Evolutionary conservation across 2,888 invertebrate species (phyloP).

Genomic region (Limenitis camilla): DNA sequence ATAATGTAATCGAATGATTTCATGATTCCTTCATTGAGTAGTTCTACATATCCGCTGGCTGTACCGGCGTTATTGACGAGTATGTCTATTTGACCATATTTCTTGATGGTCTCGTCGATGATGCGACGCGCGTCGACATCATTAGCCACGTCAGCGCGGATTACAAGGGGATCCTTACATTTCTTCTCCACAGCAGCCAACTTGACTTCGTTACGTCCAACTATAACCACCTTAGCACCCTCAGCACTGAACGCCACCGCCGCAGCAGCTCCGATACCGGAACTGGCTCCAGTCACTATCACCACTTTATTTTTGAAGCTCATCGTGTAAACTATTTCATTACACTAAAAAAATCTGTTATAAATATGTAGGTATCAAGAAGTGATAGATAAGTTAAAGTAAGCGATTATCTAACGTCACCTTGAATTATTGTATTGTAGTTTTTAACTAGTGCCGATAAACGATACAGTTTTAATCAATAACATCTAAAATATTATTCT

Average conservation of each 20-base stretch:
- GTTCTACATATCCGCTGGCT: slow-evolving; percentile 3
- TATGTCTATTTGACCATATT: slow-evolving; percentile 33
- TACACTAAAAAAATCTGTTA: too few relatives aligned
- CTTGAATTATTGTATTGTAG: too few relatives aligned
- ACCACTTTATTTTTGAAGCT: slow-evolving; percentile 9
- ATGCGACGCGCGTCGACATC: slow-evolving; percentile 18
- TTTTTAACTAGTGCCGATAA: too few relatives aligned
- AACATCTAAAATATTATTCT: too few relatives aligned
- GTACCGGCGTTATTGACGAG: slow-evolving; percentile 39
- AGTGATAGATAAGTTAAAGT: too few relatives aligned
- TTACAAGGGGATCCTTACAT: slow-evolving; percentile 7
- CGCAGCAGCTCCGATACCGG: slow-evolving; percentile 45
- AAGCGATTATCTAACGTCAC: too few relatives aligned
- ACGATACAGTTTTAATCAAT: too few relatives aligned
- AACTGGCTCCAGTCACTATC: slow-evolving; percentile 42
- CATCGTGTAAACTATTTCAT: too few relatives aligned
- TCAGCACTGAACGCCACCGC: slow-evolving; percentile 38
- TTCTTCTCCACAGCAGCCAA: slow-evolving; percentile 9
- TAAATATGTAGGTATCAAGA: too few relatives aligned
- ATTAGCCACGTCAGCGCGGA: slow-evolving; percentile 13
- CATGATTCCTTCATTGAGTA: slow-evolving; percentile 23
- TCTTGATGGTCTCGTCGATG: slow-evolving; percentile 28
- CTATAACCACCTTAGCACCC: slow-evolving; percentile 37
- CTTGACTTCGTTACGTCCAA: slow-evolving; percentile 29
- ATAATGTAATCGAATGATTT: slow-evolving; percentile 13